These are phyloP conservation scores for Drosophila melanica DNA, from an alignment of 1,140 invertebrate genomes.

Conservation along the genomic window DNA sequence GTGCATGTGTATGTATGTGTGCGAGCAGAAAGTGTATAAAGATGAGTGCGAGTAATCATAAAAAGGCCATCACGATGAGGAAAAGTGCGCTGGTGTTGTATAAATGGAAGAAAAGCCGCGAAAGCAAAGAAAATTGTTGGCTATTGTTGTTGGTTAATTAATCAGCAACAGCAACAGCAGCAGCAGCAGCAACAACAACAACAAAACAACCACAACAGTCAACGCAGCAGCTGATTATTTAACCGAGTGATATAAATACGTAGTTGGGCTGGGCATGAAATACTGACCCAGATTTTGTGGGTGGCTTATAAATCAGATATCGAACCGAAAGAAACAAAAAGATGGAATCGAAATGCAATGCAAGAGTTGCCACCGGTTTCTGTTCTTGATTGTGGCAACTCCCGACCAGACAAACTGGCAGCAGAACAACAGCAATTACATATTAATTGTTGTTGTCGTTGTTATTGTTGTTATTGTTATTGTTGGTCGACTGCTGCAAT, in stretches of 20 bases:
- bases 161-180: slow-evolving; percentile 23
- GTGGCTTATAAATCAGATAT: slow-evolving; percentile 53
- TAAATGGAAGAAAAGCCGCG: slow-evolving; percentile 56
- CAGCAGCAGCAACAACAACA: slow-evolving; percentile 8
- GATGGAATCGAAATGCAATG: slow-evolving; percentile 60
- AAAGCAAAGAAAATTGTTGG: slow-evolving; percentile 46
- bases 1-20: slow-evolving; percentile 18
- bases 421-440: slow-evolving; percentile 67
- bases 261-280: slow-evolving; percentile 37
- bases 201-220: background rate
- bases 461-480: slow-evolving; percentile 26
- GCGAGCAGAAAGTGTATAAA: slow-evolving; percentile 31
- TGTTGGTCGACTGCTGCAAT: slow-evolving; percentile 62
- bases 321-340: slow-evolving; percentile 48
- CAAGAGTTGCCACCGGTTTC: slow-evolving; percentile 48
- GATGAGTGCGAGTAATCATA: slow-evolving; percentile 69
- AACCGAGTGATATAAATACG: slow-evolving; percentile 76
- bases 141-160: slow-evolving; percentile 71
- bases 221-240: slow-evolving; percentile 60
- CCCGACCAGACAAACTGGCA: slow-evolving; percentile 42
- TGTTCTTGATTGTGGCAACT: slow-evolving; percentile 53
- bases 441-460: slow-evolving; percentile 68
- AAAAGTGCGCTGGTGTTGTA: slow-evolving; percentile 58
- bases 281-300: slow-evolving; percentile 56
- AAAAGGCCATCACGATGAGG: slow-evolving; percentile 74